Percentiles rank a stretch among this genome's conserved stretches.
phyloP scores from a whole-genome alignment of 2,797 vertebrate genomes.

The Columba guinea region DNA sequence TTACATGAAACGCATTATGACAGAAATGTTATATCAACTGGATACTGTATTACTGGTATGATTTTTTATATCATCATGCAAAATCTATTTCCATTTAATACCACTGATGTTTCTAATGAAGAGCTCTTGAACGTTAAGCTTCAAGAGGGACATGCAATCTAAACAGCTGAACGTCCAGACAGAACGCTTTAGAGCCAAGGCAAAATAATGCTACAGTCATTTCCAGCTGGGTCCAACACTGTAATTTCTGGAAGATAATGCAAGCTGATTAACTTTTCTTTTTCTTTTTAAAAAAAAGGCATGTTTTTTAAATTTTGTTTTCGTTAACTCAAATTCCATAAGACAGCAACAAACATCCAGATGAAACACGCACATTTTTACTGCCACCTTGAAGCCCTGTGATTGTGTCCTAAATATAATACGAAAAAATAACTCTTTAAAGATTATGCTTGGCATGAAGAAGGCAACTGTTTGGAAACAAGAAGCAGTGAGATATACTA shows the following conservation, averaged over 20 bases:
- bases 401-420: not conserved
- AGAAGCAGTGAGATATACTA: not conserved
- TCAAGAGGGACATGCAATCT: not conserved
- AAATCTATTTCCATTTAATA: not conserved
- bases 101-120: conserved; percentile 25
- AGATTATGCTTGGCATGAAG: not conserved
- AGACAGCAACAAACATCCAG: not conserved
- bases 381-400: not conserved
- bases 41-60: not conserved
- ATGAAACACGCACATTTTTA: not conserved
- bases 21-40: not conserved
- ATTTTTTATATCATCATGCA: not conserved
- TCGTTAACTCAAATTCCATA: not conserved
- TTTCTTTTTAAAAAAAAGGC: not conserved
- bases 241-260: conserved; percentile 16
- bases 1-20: not conserved
- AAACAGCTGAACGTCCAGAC: not conserved
- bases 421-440: conserved; percentile 28
- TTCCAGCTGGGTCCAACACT: conserved; percentile 3
- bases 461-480: not conserved
- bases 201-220: not conserved
- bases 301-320: conserved; percentile 22
- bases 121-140: conserved; percentile 30
- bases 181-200: not conserved
- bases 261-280: not conserved